Percentiles rank a stretch among this genome's conserved stretches.
These are phyloP conservation scores for Chelonoidis abingdonii DNA, from an alignment of 2,113 vertebrate species.

Conservation along the genomic window DNA sequence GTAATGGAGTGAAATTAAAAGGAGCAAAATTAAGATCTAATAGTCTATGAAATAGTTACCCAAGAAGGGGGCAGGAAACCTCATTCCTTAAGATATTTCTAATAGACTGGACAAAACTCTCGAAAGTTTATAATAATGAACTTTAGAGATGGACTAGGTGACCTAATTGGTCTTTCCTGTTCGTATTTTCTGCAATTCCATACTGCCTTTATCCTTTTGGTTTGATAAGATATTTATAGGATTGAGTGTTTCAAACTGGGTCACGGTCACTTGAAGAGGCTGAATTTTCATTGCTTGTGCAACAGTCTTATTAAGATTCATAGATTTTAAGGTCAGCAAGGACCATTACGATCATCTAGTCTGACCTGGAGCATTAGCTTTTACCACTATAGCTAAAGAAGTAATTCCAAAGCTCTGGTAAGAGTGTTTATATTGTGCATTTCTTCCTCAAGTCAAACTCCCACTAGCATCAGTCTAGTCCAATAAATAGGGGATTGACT, in stretches of 20 bases:
- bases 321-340: background rate
- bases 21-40: constrained; percentile 13
- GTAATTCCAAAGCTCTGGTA: background rate
- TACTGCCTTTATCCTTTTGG: background rate
- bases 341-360: background rate
- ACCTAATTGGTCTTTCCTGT: background rate
- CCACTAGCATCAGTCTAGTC: background rate
- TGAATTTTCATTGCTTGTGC: background rate
- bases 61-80: background rate
- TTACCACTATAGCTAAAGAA: background rate
- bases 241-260: background rate
- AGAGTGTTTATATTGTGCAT: background rate
- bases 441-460: background rate
- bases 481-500: background rate
- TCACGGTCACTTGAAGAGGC: background rate
- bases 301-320: background rate
- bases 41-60: background rate
- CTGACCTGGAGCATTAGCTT: background rate
- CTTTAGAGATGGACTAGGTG: background rate
- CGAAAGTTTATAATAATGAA: constrained; percentile 12
- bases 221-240: background rate
- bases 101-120: background rate
- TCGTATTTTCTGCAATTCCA: background rate
- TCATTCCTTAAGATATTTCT: constrained; percentile 17
- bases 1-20: background rate